phyloP scores from a whole-genome alignment of 2,113 vertebrate genomes.

The Urocitellus parryii region DNA sequence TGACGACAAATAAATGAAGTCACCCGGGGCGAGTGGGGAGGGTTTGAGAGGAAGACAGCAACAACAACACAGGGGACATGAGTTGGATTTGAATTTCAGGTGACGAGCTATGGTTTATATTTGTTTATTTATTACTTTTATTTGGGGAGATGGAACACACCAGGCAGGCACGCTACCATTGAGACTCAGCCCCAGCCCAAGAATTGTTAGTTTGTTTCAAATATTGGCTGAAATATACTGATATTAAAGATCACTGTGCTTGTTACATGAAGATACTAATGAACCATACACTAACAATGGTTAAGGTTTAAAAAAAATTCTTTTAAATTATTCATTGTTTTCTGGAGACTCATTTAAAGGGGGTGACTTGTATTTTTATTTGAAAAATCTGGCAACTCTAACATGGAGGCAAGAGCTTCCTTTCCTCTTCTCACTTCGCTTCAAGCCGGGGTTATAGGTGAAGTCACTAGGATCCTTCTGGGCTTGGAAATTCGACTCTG shows the following conservation, averaged over 20 bases:
- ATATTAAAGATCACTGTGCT: background rate
- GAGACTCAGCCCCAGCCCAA: background rate
- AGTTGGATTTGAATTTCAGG: background rate
- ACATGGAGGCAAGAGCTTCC: background rate
- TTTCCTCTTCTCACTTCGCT: background rate
- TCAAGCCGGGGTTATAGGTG: background rate
- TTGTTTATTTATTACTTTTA: no score
- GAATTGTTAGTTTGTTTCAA: background rate
- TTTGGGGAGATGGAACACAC: no score
- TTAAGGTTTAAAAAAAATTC: background rate
- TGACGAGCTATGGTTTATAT: no score
- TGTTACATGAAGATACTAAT: background rate
- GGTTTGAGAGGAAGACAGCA: background rate
- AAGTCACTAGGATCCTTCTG: background rate
- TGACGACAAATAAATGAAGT: background rate
- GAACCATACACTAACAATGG: background rate
- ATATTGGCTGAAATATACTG: conserved; percentile 19
- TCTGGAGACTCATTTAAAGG: background rate
- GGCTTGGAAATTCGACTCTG: background rate
- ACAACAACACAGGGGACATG: background rate
- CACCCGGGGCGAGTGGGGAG: background rate
- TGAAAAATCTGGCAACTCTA: background rate
- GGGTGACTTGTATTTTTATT: background rate
- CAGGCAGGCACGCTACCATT: background rate
- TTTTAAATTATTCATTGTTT: background rate